Base-by-base conservation (phyloP, 2,113 vertebrate genomes). In the Mormyrus lacerda region DNA sequence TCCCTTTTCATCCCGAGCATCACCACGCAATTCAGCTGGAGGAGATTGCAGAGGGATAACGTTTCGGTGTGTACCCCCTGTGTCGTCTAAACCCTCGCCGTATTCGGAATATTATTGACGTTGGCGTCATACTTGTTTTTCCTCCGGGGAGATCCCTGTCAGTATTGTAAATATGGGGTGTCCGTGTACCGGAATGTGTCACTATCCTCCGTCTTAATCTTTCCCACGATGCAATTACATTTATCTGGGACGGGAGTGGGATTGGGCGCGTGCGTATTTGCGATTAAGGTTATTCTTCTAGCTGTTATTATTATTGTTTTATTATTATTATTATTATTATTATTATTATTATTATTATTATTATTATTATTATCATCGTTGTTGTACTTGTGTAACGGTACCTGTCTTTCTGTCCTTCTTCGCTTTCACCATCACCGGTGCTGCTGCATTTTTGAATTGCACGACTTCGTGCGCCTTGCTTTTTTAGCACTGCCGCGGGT, bases 61-160 rank as follows among this genome's bases (percentile, higher is more conserved):
- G 93, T 90, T 91, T 93, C 94, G 94, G 94, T 95, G 93, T 93
- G 94, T 95, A 89, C 79, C 50, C 73, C 88, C 31, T 27, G 73
- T 58, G 88, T 82, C 73, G 48, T 13, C 48, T 55, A 31, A 55
- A 55, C 53, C 19, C 44, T 42, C 76, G 21, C 3, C 48, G 50
- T 48, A 86, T n/a, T 48, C 85, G 92, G 92, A 89, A 83, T 90
- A 88, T 91, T 90, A 89, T 90, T 91, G 89, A 89, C 47, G 84
- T 91, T 88, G 82, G 90, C 90, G 89, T 91, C 87, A 51, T 82
- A 69, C 51, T 84, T 50, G 87, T 27, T 90, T 87, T 79, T 45
- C 45, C 35, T n/a, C 15, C 17, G 50, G 86, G 84, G 89, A 90
- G 89, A 91, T 90, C 91, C 90, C 89, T 89, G 90, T 91, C 90